Conservation (phyloP, 1,140 invertebrate genomes). For the Babylonia areolata region DNA sequence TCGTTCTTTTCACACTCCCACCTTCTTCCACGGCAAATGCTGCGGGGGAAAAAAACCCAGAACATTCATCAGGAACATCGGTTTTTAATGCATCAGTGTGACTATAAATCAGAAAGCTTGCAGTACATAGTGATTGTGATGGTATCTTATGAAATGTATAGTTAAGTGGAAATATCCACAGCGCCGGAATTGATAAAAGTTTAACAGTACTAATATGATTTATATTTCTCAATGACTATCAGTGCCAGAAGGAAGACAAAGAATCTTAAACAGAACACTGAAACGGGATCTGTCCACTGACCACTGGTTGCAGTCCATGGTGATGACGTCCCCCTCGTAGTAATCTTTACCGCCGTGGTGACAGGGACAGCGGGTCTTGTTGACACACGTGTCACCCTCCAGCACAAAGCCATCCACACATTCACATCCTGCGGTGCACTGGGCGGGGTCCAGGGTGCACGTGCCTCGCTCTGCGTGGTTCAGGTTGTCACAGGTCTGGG, state of each 20-base stretch:
- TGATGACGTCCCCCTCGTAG: slow-evolving; percentile 84
- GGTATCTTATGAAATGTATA: too few species aligned
- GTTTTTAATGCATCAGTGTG: too few species aligned
- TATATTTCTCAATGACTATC: too few species aligned
- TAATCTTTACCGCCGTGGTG: slow-evolving; percentile 89
- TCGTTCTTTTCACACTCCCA: slow-evolving; percentile 74
- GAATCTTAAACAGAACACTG: too few species aligned
- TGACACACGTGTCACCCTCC: slow-evolving; percentile 82
- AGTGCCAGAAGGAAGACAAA: too few species aligned
- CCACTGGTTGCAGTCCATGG: slow-evolving; percentile 90
- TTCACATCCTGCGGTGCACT: slow-evolving; percentile 85
- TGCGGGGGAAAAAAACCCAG: slow-evolving; percentile 38
- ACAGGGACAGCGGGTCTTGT: slow-evolving; percentile 86
- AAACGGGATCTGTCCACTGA: slow-evolving; percentile 77
- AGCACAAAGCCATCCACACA: slow-evolving; percentile 81
- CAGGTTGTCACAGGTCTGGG: slow-evolving; percentile 89
- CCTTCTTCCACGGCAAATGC: slow-evolving; percentile 63
- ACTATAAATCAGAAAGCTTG: too few species aligned
- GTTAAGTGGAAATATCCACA: too few species aligned
- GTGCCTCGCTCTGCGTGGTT: slow-evolving; percentile 78
- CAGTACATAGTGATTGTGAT: too few species aligned
- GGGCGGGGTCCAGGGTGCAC: slow-evolving; percentile 70
- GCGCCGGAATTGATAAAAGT: too few species aligned
- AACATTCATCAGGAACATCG: too few species aligned
- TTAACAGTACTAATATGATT: too few species aligned